These are phyloP conservation scores for Ageneiosus marmoratus DNA, from an alignment of 2,113 vertebrate species.

Conservation along the genomic window DNA sequence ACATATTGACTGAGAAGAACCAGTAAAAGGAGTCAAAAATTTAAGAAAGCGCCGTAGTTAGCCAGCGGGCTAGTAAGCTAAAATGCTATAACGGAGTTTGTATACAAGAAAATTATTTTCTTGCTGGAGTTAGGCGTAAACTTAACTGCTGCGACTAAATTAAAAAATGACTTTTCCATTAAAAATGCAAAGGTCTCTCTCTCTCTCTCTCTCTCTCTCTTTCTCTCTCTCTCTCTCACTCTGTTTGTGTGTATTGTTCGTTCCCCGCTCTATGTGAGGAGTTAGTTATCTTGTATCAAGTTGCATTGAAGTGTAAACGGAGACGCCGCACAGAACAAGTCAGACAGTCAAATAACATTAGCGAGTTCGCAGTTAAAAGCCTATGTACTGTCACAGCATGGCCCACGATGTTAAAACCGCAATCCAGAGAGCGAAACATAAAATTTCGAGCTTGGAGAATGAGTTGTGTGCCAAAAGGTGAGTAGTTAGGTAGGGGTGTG, in stretches of 20 bases:
- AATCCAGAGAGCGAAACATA: conserved; percentile 66
- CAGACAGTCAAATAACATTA: background rate
- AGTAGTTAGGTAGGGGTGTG: conserved; percentile 22
- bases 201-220: no score
- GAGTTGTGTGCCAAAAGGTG: conserved; percentile 53
- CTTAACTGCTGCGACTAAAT: background rate
- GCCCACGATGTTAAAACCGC: conserved; percentile 62
- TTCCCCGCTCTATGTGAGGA: no score
- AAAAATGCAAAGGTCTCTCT: no score
- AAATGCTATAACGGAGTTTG: background rate
- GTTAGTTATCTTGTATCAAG: conserved; percentile 39
- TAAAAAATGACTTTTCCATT: background rate
- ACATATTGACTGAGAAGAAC: background rate
- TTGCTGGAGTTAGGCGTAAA: background rate
- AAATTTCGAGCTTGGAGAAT: conserved; percentile 63
- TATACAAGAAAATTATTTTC: background rate
- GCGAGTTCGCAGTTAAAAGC: background rate
- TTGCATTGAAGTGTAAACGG: conserved; percentile 46
- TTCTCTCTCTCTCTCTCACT: no score
- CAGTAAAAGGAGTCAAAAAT: background rate
- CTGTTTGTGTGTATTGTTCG: no score
- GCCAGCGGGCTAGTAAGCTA: background rate
- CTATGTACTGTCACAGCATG: conserved; percentile 63
- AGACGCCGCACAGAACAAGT: conserved; percentile 23
- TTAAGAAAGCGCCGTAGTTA: background rate